Evolutionary conservation across 2,888 invertebrate genomes (phyloP).

Genomic region (Eumacrocentrus americanus): DNA sequence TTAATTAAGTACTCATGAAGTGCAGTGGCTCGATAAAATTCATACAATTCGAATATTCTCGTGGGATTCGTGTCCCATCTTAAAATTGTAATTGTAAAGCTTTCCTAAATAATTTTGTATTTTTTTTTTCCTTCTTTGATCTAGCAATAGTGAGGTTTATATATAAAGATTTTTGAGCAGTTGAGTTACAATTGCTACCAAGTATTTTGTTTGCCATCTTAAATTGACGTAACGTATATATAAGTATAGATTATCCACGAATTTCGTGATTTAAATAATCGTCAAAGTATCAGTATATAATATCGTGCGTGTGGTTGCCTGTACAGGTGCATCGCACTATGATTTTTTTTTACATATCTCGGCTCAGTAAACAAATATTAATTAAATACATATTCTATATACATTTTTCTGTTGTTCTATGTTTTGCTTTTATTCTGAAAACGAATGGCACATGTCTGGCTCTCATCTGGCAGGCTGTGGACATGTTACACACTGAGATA

Average conservation of each 20-base stretch:
- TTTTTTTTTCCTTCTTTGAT: slow-evolving; percentile 9
- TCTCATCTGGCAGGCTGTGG: slow-evolving; percentile 16
- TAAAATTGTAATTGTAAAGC: slow-evolving; percentile 1
- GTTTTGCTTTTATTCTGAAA: slow-evolving; percentile 7
- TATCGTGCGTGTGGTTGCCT: slow-evolving; percentile 15
- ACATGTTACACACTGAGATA: slow-evolving; percentile 6
- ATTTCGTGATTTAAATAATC: background rate
- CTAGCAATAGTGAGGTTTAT: slow-evolving; percentile 18
- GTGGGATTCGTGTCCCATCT: slow-evolving; percentile 17
- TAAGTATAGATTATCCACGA: background rate
- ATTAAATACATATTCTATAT: slow-evolving; percentile 36
- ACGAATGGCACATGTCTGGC: slow-evolving; percentile 27
- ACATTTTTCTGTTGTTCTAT: slow-evolving; percentile 25
- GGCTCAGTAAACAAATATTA: slow-evolving; percentile 32
- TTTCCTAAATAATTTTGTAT: slow-evolving; percentile 12
- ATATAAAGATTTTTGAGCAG: slow-evolving; percentile 37
- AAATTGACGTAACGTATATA: slow-evolving; percentile 1
- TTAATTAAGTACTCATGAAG: too few species aligned
- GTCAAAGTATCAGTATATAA: slow-evolving; percentile 6
- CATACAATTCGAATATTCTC: slow-evolving; percentile 18
- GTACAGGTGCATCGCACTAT: slow-evolving; percentile 23
- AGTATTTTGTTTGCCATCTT: slow-evolving; percentile 33
- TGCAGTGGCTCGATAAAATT: background rate
- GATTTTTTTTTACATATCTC: slow-evolving; percentile 28
- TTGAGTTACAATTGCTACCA: slow-evolving; percentile 35